Percentiles rank a stretch among this genome's conserved stretches.
phyloP scores from a whole-genome alignment of 2,888 invertebrate genomes.

The Pseudanteris insignis region DNA sequence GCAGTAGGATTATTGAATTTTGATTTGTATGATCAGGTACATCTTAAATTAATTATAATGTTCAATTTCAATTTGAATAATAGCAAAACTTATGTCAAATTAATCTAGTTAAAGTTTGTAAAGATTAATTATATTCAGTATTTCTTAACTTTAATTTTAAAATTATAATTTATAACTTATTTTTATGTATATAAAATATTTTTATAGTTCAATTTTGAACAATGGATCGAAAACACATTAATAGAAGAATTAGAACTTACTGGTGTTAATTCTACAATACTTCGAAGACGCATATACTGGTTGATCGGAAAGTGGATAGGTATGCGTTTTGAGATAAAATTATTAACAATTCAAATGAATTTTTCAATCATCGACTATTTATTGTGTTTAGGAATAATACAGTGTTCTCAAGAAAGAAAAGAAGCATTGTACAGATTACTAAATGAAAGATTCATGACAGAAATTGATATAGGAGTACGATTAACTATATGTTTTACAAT shows the following conservation, averaged over 20 bases:
- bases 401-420: constrained; percentile 76
- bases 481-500: constrained; percentile 87
- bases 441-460: constrained; percentile 76
- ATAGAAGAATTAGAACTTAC: constrained; percentile 83
- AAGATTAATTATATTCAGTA: too few species aligned
- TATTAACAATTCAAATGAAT: constrained; percentile 3
- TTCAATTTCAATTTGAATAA: too few species aligned
- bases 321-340: constrained; percentile 3
- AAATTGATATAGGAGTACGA: constrained; percentile 89
- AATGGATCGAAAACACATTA: constrained; percentile 87
- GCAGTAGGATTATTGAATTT: constrained; percentile 84
- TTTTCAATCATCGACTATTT: not conserved
- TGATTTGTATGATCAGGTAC: constrained; percentile 78
- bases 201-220: constrained; percentile 84
- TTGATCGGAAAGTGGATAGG: constrained; percentile 81
- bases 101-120: too few species aligned
- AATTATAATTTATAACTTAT: too few species aligned
- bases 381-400: constrained; percentile 72
- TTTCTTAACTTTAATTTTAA: too few species aligned
- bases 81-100: too few species aligned
- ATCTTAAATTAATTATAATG: not conserved
- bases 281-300: constrained; percentile 85
- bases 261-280: constrained; percentile 84
- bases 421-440: constrained; percentile 84
- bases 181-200: constrained; percentile 17